Conservation (phyloP, 2,797 vertebrate genomes). For the Pelobates cultripes region DNA sequence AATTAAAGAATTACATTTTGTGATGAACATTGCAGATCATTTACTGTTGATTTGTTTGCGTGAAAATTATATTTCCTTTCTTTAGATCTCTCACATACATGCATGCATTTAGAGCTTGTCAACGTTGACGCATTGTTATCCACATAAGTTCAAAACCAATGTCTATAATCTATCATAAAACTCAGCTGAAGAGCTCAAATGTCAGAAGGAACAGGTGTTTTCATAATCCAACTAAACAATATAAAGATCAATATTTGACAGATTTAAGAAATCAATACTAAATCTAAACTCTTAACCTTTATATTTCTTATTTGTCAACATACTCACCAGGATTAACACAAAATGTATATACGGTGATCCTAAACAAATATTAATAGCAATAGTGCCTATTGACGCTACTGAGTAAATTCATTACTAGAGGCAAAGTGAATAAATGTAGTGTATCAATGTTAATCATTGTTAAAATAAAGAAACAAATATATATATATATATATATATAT, state of each 20-base stretch:
- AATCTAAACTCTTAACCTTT: conserved; percentile 45
- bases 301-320: conserved; percentile 37
- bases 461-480: no score
- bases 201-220: conserved; percentile 49
- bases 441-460: no score
- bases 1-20: no score
- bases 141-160: conserved; percentile 51
- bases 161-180: conserved; percentile 47
- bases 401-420: not conserved
- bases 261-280: conserved; percentile 39
- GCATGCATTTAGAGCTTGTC: conserved; percentile 28
- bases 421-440: no score
- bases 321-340: conserved; percentile 5
- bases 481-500: no score
- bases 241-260: conserved; percentile 47
- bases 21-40: no score
- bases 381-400: not conserved
- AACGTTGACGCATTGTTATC: conserved; percentile 46
- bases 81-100: conserved; percentile 1
- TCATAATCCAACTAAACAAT: conserved; percentile 41
- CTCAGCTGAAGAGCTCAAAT: conserved; percentile 39
- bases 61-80: conserved; percentile 21
- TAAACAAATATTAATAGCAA: not conserved
- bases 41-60: not conserved
- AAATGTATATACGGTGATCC: not conserved